Percentiles rank a stretch among this genome's conserved stretches.
These are phyloP conservation scores for Colossoma macropomum DNA, from an alignment of 2,113 vertebrate species.

Conservation along the genomic window DNA sequence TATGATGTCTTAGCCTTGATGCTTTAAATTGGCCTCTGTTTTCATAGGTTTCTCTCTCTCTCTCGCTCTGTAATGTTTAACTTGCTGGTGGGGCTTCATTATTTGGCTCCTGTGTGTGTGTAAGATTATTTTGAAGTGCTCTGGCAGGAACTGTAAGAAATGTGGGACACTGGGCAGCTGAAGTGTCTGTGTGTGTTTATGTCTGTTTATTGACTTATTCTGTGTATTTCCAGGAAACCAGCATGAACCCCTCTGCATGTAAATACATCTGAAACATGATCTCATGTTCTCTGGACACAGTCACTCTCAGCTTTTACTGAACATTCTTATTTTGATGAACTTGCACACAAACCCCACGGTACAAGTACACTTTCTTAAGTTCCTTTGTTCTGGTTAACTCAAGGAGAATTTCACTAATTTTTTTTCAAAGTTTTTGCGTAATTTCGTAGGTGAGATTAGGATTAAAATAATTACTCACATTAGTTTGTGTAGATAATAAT, in stretches of 20 bases:
- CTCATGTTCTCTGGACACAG: neutral
- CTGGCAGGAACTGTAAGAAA: slow-evolving; percentile 9
- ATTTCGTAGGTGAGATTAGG: too few species aligned
- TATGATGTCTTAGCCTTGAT: neutral
- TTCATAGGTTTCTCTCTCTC: slow-evolving; percentile 18
- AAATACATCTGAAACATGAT: neutral
- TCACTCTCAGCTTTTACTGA: neutral
- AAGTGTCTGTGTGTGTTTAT: slow-evolving; percentile 2
- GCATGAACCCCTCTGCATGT: neutral
- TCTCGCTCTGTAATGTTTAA: slow-evolving; percentile 65
- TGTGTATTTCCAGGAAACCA: slow-evolving; percentile 6
- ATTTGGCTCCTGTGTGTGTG: slow-evolving; percentile 29
- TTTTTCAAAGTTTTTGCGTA: too few species aligned
- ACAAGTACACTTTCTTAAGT: neutral
- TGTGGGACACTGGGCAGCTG: slow-evolving; percentile 42
- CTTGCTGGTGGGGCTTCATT: slow-evolving; percentile 48
- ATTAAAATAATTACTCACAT: too few species aligned
- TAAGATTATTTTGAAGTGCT: slow-evolving; percentile 23
- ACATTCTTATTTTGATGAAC: neutral
- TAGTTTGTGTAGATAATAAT: too few species aligned
- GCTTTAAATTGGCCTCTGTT: neutral
- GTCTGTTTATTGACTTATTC: neutral
- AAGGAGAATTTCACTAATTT: too few species aligned
- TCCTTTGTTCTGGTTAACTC: neutral
- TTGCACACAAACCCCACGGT: neutral